Conservation (phyloP, 2,113 vertebrate genomes). For the Tachysurus fulvidraco region DNA sequence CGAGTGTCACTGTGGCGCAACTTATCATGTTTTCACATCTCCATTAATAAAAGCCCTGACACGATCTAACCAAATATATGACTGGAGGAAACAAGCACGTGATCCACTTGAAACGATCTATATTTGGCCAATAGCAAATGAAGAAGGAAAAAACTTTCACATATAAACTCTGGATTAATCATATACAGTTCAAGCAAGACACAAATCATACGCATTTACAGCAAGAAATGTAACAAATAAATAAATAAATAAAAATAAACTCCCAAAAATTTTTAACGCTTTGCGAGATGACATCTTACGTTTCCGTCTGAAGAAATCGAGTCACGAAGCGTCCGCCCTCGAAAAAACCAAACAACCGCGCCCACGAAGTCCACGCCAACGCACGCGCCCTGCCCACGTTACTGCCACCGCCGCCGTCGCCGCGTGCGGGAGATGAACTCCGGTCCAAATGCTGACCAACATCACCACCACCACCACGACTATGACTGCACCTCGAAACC, state of each 20-base stretch:
- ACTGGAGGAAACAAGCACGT: conserved; percentile 79
- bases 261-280: conserved; percentile 36
- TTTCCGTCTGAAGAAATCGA: conserved; percentile 80
- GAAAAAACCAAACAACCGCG: conserved; percentile 65
- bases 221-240: conserved; percentile 65
- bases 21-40: conserved; percentile 78
- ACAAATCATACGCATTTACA: conserved; percentile 79
- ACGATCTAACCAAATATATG: conserved; percentile 82
- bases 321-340: conserved; percentile 78
- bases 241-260: neutral
- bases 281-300: conserved; percentile 81
- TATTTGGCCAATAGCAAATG: conserved; percentile 83
- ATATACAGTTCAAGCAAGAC: conserved; percentile 81
- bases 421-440: conserved; percentile 77
- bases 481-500: conserved; percentile 3
- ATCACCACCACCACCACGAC: neutral
- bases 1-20: conserved; percentile 67
- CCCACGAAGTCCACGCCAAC: neutral
- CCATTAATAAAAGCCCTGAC: conserved; percentile 81
- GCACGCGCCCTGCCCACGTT: neutral
- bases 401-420: conserved; percentile 23
- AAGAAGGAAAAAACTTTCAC: conserved; percentile 72
- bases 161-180: conserved; percentile 83
- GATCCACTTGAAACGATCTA: conserved; percentile 81
- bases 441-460: conserved; percentile 65